Evolutionary conservation across 2,113 vertebrate species (phyloP).

Genomic region (Sceloporus undulatus): DNA sequence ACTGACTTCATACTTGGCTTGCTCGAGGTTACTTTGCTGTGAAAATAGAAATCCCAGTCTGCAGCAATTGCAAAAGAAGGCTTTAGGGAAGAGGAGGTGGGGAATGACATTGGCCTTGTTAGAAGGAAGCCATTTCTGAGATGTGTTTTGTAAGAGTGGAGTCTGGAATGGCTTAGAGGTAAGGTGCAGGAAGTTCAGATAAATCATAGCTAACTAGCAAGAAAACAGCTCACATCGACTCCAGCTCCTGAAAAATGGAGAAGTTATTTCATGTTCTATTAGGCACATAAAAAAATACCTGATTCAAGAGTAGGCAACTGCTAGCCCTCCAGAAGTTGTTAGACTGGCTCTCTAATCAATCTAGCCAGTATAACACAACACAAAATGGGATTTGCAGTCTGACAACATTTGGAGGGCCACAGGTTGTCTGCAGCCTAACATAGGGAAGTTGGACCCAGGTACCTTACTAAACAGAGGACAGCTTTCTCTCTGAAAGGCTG

Average conservation of each 20-base stretch:
- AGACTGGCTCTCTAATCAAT: neutral
- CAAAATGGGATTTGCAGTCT: no score
- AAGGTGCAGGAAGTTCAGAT: slow-evolving; percentile 20
- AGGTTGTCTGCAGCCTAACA: no score
- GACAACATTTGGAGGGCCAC: no score
- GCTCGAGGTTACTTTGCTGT: slow-evolving; percentile 32
- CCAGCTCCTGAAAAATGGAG: neutral
- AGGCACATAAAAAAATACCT: no score
- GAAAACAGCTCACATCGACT: neutral
- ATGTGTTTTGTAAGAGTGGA: neutral
- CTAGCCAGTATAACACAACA: no score
- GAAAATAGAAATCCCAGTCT: slow-evolving; percentile 35
- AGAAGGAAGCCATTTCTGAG: slow-evolving; percentile 1
- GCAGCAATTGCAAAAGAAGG: neutral
- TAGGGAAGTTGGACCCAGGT: no score
- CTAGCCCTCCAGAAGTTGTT: neutral
- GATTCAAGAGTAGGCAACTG: neutral
- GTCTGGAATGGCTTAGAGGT: neutral
- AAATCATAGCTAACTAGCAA: slow-evolving; percentile 9
- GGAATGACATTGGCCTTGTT: neutral
- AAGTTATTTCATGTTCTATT: neutral
- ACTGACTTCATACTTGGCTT: slow-evolving; percentile 21
- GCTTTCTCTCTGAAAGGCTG: no score
- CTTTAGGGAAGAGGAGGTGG: neutral
- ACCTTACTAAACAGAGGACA: no score